phyloP scores from a whole-genome alignment of 1,140 invertebrate genomes.

The Nylanderia fulva region DNA sequence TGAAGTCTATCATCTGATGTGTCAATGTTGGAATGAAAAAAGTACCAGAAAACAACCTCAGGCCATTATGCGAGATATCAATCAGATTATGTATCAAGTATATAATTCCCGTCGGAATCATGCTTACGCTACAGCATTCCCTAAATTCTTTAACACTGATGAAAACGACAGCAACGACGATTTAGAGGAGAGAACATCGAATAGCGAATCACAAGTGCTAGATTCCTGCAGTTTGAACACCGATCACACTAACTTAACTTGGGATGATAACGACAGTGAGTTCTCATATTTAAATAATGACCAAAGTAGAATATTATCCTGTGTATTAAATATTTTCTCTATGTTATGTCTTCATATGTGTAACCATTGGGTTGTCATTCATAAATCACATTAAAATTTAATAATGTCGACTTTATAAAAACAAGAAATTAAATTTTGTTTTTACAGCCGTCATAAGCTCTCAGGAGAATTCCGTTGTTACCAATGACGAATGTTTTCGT shows the following conservation, averaged over 20 bases:
- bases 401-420: too few species aligned
- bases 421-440: too few species aligned
- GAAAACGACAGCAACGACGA: constrained; percentile 69
- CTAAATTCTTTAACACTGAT: constrained; percentile 76
- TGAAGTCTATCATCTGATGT: constrained; percentile 94
- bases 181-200: constrained; percentile 72
- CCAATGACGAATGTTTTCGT: too few species aligned
- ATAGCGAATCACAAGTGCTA: constrained; percentile 74
- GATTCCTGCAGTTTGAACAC: constrained; percentile 75
- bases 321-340: too few species aligned
- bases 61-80: constrained; percentile 93
- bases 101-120: constrained; percentile 88
- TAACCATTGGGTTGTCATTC: too few species aligned
- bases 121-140: constrained; percentile 87
- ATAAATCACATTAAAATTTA: too few species aligned
- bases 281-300: background rate
- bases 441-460: too few species aligned
- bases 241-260: constrained; percentile 78
- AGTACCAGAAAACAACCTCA: constrained; percentile 91
- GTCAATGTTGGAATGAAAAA: constrained; percentile 94
- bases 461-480: too few species aligned
- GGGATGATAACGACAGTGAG: constrained; percentile 80
- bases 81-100: constrained; percentile 92
- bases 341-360: too few species aligned
- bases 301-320: background rate